Conservation (phyloP, 1,140 invertebrate species). For the Diachasmimorpha longicaudata region DNA sequence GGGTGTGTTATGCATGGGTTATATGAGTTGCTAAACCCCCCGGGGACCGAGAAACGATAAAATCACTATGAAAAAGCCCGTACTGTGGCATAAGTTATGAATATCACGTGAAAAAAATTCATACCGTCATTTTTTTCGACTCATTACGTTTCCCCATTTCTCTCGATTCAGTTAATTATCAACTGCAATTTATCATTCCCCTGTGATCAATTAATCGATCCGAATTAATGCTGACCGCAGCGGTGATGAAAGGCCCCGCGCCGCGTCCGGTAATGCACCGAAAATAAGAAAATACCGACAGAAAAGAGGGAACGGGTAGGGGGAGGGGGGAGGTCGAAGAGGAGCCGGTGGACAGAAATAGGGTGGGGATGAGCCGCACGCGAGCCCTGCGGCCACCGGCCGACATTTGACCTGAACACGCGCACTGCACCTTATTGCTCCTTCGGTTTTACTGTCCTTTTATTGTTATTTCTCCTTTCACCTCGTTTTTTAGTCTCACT, state of each 20-base stretch:
- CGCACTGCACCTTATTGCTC: constrained; percentile 40
- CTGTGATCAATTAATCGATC: no score
- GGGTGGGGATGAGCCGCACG: constrained; percentile 48
- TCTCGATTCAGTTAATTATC: no score
- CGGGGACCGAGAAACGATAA: not conserved
- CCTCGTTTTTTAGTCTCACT: not conserved
- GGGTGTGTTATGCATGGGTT: not conserved
- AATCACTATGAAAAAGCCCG: not conserved
- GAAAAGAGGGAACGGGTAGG: constrained; percentile 12
- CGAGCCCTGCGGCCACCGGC: constrained; percentile 56
- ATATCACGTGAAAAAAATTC: not conserved
- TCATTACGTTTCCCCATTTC: no score
- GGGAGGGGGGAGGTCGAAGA: no score
- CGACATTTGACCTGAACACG: constrained; percentile 60
- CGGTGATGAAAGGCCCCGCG: not conserved
- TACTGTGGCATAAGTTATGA: not conserved
- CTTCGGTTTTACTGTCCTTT: constrained; percentile 27
- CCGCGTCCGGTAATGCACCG: not conserved
- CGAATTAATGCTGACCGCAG: not conserved
- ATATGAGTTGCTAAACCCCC: not conserved
- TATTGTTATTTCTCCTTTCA: constrained; percentile 19
- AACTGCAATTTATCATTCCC: no score
- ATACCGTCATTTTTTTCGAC: no score
- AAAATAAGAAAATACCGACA: not conserved
- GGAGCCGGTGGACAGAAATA: constrained; percentile 26